Evolutionary conservation across 2,797 vertebrate species (phyloP).

Genomic region (Eospalax fontanierii): DNA sequence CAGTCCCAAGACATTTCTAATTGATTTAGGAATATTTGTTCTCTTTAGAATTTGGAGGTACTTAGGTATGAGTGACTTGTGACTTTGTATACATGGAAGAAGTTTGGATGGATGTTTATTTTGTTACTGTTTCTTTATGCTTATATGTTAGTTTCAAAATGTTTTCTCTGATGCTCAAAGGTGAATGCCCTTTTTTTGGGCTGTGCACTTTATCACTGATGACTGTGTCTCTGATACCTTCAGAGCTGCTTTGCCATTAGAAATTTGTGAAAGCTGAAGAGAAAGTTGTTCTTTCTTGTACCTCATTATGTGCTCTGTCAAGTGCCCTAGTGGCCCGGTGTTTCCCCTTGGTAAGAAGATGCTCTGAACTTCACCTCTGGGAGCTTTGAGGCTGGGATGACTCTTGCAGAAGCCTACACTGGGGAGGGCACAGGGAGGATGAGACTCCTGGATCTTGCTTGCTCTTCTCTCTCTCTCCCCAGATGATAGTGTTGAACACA

Average conservation of each 20-base stretch:
- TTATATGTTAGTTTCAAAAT: conserved; percentile 49
- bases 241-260: background rate
- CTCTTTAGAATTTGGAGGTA: conserved; percentile 48
- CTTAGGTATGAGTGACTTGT: conserved; percentile 4
- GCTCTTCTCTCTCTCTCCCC: background rate
- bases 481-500: background rate
- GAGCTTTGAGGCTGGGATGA: background rate
- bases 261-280: conserved; percentile 14
- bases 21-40: conserved; percentile 60
- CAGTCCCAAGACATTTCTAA: too few relatives aligned
- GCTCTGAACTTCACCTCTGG: background rate
- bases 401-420: background rate
- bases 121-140: conserved; percentile 12
- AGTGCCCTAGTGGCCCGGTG: background rate
- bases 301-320: background rate
- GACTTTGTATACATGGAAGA: background rate
- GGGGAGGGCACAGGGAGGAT: background rate
- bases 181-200: background rate
- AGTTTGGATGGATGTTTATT: background rate
- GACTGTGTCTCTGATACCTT: background rate
- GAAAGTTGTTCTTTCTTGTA: background rate
- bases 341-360: background rate
- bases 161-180: background rate
- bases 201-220: background rate
- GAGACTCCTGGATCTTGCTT: background rate